Evolutionary conservation across 2,797 vertebrate genomes (phyloP).

Genomic region (Oophaga sylvatica): DNA sequence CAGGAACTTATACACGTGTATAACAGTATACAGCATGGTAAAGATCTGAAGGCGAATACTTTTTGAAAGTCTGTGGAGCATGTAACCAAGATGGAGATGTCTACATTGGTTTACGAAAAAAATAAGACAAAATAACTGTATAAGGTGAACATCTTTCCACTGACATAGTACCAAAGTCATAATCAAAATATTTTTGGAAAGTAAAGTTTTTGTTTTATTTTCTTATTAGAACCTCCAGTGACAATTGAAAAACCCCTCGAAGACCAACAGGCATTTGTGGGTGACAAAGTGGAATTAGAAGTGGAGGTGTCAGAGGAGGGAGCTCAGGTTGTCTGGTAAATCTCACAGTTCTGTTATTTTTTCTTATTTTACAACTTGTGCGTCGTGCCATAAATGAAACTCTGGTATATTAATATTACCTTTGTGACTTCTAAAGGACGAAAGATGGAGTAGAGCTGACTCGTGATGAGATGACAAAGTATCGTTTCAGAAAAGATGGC

Average conservation of each 20-base stretch:
- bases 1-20: too few relatives aligned
- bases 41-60: too few relatives aligned
- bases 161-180: neutral
- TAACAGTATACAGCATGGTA: too few relatives aligned
- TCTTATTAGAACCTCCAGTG: conserved; percentile 82
- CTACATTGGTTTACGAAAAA: neutral
- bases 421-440: conserved; percentile 74
- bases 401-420: conserved; percentile 53
- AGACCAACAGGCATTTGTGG: conserved; percentile 86
- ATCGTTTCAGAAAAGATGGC: conserved; percentile 91
- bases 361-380: neutral
- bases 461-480: conserved; percentile 81
- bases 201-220: neutral
- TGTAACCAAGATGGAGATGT: too few relatives aligned
- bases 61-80: too few relatives aligned
- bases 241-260: conserved; percentile 83
- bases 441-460: conserved; percentile 88
- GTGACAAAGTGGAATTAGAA: conserved; percentile 86
- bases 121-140: neutral
- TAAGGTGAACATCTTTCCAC: too few relatives aligned
- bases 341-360: neutral
- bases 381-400: neutral
- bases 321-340: conserved; percentile 86
- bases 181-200: neutral
- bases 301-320: conserved; percentile 91